Conservation (phyloP, 92 coral and sea anemone species). For the Epizoanthus scotinus region DNA sequence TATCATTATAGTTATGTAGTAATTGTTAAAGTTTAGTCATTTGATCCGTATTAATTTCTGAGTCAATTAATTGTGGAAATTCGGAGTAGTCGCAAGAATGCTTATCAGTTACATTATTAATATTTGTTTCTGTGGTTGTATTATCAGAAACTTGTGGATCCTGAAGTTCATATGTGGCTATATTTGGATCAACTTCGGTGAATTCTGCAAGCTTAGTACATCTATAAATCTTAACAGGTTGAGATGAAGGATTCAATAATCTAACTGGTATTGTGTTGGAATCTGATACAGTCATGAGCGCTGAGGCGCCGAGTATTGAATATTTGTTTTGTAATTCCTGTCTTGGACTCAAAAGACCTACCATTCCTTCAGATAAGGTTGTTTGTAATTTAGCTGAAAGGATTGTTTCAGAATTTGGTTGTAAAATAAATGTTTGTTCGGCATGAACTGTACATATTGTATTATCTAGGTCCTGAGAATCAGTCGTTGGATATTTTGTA, state of each 20-base stretch:
- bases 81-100: background rate
- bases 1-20: background rate
- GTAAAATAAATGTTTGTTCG: background rate
- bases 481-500: background rate
- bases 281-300: background rate
- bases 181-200: slow-evolving; percentile 17
- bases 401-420: slow-evolving; percentile 18
- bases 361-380: background rate
- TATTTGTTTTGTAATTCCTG: background rate
- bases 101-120: background rate
- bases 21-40: slow-evolving; percentile 3
- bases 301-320: background rate
- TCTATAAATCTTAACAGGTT: background rate
- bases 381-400: background rate
- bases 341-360: slow-evolving; percentile 4
- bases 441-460: slow-evolving; percentile 1
- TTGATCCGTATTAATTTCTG: background rate
- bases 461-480: background rate
- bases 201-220: background rate
- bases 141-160: background rate
- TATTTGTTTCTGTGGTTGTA: background rate
- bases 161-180: slow-evolving; percentile 8
- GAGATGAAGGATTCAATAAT: background rate
- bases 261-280: background rate
- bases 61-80: background rate